phyloP scores from a whole-genome alignment of 1,140 invertebrate species.

The Eubasilissa regina region DNA sequence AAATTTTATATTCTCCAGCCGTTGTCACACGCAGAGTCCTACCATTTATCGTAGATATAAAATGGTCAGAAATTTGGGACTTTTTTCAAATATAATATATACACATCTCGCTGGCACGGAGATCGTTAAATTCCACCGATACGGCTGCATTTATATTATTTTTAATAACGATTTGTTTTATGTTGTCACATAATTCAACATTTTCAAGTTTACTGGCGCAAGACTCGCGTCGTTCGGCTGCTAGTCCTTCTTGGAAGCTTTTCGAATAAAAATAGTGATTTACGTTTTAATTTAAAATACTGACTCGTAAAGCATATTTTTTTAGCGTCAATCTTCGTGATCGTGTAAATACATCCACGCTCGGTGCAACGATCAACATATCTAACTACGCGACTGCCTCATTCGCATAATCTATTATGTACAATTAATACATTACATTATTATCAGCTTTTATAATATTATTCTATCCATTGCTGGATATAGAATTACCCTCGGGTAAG shows the following conservation, averaged over 20 bases:
- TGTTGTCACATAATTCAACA: slow-evolving; percentile 30
- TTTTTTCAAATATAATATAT: slow-evolving; percentile 4
- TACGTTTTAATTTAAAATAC: slow-evolving; percentile 36
- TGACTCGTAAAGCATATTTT: slow-evolving; percentile 12
- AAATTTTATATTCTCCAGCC: slow-evolving; percentile 49
- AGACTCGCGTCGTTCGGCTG: slow-evolving; percentile 2
- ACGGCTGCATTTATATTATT: slow-evolving; percentile 4
- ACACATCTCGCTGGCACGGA: background rate
- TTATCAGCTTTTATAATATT: too few relatives aligned
- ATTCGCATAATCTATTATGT: too few relatives aligned
- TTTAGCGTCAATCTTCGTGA: background rate
- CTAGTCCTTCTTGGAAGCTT: slow-evolving; percentile 28
- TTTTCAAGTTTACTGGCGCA: slow-evolving; percentile 20
- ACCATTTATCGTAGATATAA: background rate
- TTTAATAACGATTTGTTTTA: slow-evolving; percentile 36
- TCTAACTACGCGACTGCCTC: too few relatives aligned
- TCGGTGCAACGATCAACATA: too few relatives aligned
- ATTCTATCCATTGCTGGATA: too few relatives aligned
- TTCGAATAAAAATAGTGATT: slow-evolving; percentile 22
- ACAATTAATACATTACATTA: too few relatives aligned
- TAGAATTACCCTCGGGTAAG: too few relatives aligned
- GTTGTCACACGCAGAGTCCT: slow-evolving; percentile 40
- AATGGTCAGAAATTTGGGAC: slow-evolving; percentile 10
- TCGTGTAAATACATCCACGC: too few relatives aligned
- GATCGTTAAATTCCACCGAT: slow-evolving; percentile 25